Percentiles rank a stretch among this genome's conserved stretches.
Conservation (phyloP, 2,888 invertebrate genomes). For the Encarsia formosa region DNA sequence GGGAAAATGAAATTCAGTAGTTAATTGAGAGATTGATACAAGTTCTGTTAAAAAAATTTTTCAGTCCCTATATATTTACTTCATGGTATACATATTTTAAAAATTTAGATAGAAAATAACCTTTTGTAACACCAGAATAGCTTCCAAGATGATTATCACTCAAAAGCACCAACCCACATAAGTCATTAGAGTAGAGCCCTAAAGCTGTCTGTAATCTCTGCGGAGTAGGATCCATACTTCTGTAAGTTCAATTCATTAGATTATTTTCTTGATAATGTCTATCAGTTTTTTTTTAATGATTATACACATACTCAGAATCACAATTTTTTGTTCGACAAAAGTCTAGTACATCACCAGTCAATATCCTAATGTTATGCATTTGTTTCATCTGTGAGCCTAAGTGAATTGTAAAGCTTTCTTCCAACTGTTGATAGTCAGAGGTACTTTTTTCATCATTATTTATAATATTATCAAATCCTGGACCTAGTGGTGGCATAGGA, state of each 20-base stretch:
- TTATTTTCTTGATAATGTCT: conserved; percentile 8
- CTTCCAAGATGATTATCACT: conserved; percentile 63
- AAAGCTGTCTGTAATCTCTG: conserved; percentile 89
- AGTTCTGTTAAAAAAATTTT: conserved; percentile 57
- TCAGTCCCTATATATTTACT: too few species aligned
- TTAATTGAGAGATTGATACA: conserved; percentile 66
- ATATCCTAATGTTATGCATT: conserved; percentile 93
- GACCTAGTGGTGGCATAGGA: conserved; percentile 45
- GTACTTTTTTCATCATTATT: conserved; percentile 41
- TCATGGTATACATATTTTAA: too few species aligned
- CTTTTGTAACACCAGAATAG: conserved; percentile 62
- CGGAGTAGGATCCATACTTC: conserved; percentile 62
- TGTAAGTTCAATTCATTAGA: conserved; percentile 12
- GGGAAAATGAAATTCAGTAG: conserved; percentile 94
- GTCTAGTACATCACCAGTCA: conserved; percentile 80
- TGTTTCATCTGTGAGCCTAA: conserved; percentile 97
- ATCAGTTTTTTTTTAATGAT: conserved; percentile 3
- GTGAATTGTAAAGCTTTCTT: conserved; percentile 97
- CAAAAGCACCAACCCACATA: conserved; percentile 83
- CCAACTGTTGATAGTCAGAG: conserved; percentile 55
- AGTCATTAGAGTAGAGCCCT: conserved; percentile 86
- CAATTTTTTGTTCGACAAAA: conserved; percentile 62
- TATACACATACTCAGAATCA: conserved; percentile 43
- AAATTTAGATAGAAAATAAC: too few species aligned
- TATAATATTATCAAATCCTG: conserved; percentile 38